These are phyloP conservation scores for Eospalax fontanierii DNA, from an alignment of 2,797 vertebrate species.

Conservation along the genomic window DNA sequence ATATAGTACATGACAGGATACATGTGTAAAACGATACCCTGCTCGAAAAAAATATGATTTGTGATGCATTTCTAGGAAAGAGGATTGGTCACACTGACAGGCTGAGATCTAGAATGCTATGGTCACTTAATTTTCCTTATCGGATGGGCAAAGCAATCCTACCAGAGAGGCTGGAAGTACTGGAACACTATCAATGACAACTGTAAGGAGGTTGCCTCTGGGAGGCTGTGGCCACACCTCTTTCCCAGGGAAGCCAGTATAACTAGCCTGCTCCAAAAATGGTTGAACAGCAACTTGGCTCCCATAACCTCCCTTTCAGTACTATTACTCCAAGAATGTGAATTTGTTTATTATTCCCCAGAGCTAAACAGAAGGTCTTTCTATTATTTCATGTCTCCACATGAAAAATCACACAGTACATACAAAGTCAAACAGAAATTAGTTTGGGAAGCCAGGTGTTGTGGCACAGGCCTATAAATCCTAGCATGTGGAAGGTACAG, in stretches of 20 bases:
- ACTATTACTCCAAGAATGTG: not conserved
- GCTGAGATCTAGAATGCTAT: not conserved
- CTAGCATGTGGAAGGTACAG: too few relatives aligned
- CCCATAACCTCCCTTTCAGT: not conserved
- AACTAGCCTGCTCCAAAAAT: constrained; percentile 2
- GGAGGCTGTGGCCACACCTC: not conserved
- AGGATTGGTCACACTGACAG: not conserved
- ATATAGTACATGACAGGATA: too few relatives aligned
- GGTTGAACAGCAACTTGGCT: not conserved
- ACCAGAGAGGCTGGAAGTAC: not conserved
- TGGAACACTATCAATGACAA: not conserved
- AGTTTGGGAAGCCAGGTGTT: too few relatives aligned
- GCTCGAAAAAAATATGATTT: constrained; percentile 45
- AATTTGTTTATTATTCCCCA: not conserved
- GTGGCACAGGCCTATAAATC: too few relatives aligned
- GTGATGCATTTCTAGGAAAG: not conserved
- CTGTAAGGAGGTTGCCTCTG: not conserved
- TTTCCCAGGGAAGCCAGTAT: not conserved
- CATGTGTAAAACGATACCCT: not conserved
- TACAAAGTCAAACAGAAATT: too few relatives aligned
- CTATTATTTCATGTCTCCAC: too few relatives aligned
- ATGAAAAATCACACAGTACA: too few relatives aligned
- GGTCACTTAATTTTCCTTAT: constrained; percentile 31
- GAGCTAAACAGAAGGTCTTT: constrained; percentile 7
- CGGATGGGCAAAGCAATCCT: not conserved